Evolutionary conservation across 2,797 vertebrate genomes (phyloP).

Genomic region (Halcyon smyrnensis): DNA sequence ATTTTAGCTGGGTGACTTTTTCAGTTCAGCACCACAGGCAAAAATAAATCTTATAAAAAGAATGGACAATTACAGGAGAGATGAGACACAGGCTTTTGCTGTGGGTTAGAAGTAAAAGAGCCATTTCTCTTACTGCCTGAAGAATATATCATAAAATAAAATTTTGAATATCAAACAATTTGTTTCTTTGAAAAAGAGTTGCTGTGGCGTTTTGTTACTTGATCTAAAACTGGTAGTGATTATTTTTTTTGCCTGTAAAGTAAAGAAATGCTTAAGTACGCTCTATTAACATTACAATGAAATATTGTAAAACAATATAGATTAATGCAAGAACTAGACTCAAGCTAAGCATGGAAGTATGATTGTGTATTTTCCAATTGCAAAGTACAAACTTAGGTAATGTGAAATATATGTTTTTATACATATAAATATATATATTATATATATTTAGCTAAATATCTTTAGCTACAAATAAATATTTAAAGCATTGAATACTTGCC

Average conservation of each 20-base stretch:
- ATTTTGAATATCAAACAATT: not conserved
- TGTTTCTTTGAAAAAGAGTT: conserved; percentile 15
- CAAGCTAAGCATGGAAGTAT: not conserved
- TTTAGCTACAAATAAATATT: not conserved
- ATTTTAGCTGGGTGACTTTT: conserved; percentile 87
- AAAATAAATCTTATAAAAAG: conserved; percentile 76
- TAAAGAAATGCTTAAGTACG: not conserved
- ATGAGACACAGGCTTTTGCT: conserved; percentile 53
- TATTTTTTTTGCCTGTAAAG: not conserved
- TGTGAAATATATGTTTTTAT: not conserved
- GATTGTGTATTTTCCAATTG: not conserved
- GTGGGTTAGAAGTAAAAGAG: conserved; percentile 61
- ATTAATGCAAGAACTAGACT: not conserved
- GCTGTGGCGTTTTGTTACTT: not conserved
- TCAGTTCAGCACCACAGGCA: conserved; percentile 72
- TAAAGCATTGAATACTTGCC: not conserved
- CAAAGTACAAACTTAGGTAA: not conserved
- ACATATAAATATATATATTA: too few relatives aligned
- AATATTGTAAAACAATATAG: conserved; percentile 1
- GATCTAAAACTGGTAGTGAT: not conserved
- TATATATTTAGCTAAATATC: not conserved
- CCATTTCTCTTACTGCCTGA: conserved; percentile 2
- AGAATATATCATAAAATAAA: conserved; percentile 38
- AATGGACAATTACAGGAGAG: conserved; percentile 62
- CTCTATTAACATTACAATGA: not conserved